Evolutionary conservation across 1,140 invertebrate species (phyloP).

Genomic region (Heterodera carotae): DNA sequence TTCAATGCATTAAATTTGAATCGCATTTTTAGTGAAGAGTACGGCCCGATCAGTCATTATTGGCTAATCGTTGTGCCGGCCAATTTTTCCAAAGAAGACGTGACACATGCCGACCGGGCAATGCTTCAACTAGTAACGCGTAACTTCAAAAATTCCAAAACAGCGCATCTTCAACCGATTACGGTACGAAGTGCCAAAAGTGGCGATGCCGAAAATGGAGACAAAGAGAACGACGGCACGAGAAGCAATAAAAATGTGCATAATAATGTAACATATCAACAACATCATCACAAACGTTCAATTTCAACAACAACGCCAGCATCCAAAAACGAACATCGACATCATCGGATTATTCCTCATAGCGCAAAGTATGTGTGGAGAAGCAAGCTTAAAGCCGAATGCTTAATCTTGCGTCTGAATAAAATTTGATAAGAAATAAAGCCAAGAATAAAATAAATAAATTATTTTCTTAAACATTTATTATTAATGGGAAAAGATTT

Average conservation of each 20-base stretch:
- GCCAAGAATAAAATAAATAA: too few relatives aligned
- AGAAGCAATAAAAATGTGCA: background rate
- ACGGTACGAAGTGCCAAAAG: conserved; percentile 19
- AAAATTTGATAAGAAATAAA: too few relatives aligned
- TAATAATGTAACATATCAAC: background rate
- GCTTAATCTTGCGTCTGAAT: too few relatives aligned
- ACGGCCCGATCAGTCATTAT: conserved; percentile 97
- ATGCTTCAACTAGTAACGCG: conserved; percentile 25
- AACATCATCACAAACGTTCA: background rate
- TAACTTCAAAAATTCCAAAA: conserved; percentile 22
- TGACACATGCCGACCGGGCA: conserved; percentile 48
- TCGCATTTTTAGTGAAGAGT: conserved; percentile 79
- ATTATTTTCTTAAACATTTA: background rate
- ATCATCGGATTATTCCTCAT: background rate
- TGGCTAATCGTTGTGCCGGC: conserved; percentile 92
- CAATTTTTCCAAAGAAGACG: conserved; percentile 71
- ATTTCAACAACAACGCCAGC: background rate
- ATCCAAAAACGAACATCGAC: background rate
- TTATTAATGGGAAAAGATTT: too few relatives aligned
- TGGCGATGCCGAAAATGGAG: background rate
- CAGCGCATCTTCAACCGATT: conserved; percentile 15
- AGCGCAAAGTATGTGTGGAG: background rate
- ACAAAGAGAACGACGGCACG: background rate
- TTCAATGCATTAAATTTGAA: background rate
- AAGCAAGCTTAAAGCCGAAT: too few relatives aligned